A percentile compares a stretch with the other conserved stretches of the same genome.
These are phyloP conservation scores for Perithous albicinctus DNA, from an alignment of 2,888 invertebrate genomes.

Conservation along the genomic window DNA sequence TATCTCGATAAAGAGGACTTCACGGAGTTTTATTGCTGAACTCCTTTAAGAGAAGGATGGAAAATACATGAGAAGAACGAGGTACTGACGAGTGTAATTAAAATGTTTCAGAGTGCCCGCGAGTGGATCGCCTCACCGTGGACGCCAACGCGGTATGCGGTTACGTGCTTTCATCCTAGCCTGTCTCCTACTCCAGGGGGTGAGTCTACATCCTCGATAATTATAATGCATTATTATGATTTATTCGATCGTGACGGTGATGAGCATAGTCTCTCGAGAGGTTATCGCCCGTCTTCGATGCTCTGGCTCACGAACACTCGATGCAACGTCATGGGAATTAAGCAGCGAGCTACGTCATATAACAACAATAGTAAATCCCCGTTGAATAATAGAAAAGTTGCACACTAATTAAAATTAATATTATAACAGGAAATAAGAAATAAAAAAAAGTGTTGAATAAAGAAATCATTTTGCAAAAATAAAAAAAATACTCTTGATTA, in stretches of 20 bases:
- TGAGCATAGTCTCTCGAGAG: neutral
- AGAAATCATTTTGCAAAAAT: neutral
- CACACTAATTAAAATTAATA: neutral
- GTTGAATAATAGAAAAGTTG: neutral
- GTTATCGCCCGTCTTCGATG: neutral
- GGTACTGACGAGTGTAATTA: conserved; percentile 34
- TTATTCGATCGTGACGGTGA: conserved; percentile 40
- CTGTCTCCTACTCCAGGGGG: conserved; percentile 86
- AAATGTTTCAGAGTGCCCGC: conserved; percentile 68
- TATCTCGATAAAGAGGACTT: neutral
- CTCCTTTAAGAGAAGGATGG: neutral
- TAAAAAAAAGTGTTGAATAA: neutral
- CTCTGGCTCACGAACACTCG: neutral
- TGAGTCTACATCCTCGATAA: conserved; percentile 80
- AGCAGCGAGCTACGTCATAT: neutral
- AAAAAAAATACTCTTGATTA: no score
- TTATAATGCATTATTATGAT: conserved; percentile 48
- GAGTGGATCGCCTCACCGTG: conserved; percentile 76
- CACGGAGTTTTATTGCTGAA: neutral
- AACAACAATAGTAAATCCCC: neutral
- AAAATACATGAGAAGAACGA: neutral
- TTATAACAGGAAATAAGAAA: neutral
- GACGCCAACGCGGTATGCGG: conserved; percentile 85
- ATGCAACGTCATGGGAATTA: conserved; percentile 1
- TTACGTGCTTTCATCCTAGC: conserved; percentile 84